Percentiles rank a stretch among this genome's conserved stretches.
These are phyloP conservation scores for Drosophila tristis DNA, from an alignment of 1,140 invertebrate genomes.

Conservation along the genomic window DNA sequence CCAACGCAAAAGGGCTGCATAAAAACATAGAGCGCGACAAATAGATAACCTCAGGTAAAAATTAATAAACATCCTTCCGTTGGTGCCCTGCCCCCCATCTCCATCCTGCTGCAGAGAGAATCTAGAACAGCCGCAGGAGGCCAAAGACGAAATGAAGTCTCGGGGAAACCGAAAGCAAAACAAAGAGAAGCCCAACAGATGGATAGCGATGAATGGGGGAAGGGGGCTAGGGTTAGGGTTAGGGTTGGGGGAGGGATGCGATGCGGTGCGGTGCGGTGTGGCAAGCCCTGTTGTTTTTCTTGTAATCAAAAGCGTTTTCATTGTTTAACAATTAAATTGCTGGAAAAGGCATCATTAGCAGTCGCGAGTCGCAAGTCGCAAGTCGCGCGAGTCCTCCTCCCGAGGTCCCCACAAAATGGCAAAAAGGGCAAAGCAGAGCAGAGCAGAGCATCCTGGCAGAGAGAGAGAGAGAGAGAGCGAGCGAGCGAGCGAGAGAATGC, in stretches of 20 bases:
- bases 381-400: no score
- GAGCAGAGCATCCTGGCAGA: slow-evolving; percentile 12
- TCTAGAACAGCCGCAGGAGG: slow-evolving; percentile 35
- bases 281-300: slow-evolving; percentile 62
- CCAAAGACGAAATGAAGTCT: slow-evolving; percentile 29
- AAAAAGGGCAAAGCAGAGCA: slow-evolving; percentile 26
- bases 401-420: slow-evolving; percentile 16
- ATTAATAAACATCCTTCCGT: slow-evolving; percentile 74
- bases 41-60: slow-evolving; percentile 83
- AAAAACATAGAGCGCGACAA: slow-evolving; percentile 69
- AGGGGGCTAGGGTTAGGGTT: not conserved
- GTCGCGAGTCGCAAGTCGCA: slow-evolving; percentile 36
- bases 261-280: no score
- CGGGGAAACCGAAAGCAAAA: slow-evolving; percentile 42
- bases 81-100: not conserved
- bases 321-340: slow-evolving; percentile 83
- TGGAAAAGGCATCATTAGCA: slow-evolving; percentile 82
- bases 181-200: slow-evolving; percentile 26
- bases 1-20: slow-evolving; percentile 55
- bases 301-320: slow-evolving; percentile 82
- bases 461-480: no score
- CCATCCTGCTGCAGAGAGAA: not conserved
- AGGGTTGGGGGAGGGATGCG: no score
- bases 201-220: not conserved
- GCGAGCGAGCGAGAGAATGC: slow-evolving; percentile 5